These are phyloP conservation scores for Megaceryle maxima DNA, from an alignment of 2,113 vertebrate species.

Conservation along the genomic window DNA sequence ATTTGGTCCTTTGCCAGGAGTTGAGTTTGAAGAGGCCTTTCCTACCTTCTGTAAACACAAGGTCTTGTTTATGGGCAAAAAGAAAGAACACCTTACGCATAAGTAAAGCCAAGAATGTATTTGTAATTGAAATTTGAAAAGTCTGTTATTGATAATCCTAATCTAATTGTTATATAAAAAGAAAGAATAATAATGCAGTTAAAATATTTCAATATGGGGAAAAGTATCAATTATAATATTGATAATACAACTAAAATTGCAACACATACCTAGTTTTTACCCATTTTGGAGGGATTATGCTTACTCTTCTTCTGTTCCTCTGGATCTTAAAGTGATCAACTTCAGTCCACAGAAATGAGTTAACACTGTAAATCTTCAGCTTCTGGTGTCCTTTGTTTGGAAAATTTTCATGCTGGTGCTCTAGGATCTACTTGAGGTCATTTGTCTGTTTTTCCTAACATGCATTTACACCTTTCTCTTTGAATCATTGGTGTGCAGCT, in stretches of 20 bases:
- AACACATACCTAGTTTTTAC: background rate
- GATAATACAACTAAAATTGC: background rate
- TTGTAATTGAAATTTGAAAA: background rate
- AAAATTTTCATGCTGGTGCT: background rate
- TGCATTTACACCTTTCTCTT: background rate
- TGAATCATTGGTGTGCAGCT: background rate
- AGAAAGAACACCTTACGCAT: background rate
- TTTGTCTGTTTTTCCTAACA: background rate
- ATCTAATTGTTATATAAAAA: background rate
- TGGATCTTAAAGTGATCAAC: background rate
- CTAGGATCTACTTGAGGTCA: background rate
- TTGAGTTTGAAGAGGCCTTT: background rate
- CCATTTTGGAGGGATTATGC: background rate
- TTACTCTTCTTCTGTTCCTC: background rate
- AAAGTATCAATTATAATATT: background rate
- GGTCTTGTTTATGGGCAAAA: background rate
- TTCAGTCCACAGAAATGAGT: background rate
- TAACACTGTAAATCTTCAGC: background rate
- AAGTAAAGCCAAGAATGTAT: background rate
- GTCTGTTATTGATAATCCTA: background rate
- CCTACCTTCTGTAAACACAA: background rate
- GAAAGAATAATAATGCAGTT: background rate
- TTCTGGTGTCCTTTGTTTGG: background rate
- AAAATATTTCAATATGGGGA: background rate
- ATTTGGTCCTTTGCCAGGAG: background rate